Evolutionary conservation across 1,140 invertebrate genomes (phyloP).

Genomic region (Papilio aristodemus): DNA sequence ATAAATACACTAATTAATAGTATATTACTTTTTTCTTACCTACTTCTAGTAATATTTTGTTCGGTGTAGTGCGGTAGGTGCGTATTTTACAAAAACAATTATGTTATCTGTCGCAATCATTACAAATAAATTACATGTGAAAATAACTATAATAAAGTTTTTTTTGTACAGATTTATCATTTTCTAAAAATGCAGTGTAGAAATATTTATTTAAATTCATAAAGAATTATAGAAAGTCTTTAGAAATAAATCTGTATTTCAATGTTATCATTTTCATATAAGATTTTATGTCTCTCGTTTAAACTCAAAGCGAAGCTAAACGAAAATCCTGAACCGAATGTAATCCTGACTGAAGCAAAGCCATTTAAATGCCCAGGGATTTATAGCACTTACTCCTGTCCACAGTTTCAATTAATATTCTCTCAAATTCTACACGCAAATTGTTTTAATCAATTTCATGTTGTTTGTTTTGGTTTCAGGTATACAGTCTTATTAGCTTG

Average conservation of each 20-base stretch:
- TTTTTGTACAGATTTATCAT: too few relatives aligned
- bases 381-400: constrained; percentile 23
- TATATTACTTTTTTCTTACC: too few relatives aligned
- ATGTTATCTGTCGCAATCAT: too few relatives aligned
- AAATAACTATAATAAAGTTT: too few relatives aligned
- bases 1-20: too few relatives aligned
- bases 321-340: constrained; percentile 15
- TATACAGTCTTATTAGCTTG: neutral
- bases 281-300: constrained; percentile 10
- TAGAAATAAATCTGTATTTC: neutral
- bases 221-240: neutral
- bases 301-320: neutral
- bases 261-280: constrained; percentile 3
- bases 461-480: constrained; percentile 8
- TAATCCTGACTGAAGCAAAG: constrained; percentile 23
- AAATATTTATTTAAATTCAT: too few relatives aligned
- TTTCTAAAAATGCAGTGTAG: too few relatives aligned
- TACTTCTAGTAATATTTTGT: too few relatives aligned
- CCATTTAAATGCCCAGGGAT: constrained; percentile 17
- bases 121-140: too few relatives aligned
- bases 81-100: too few relatives aligned
- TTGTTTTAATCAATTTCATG: constrained; percentile 11
- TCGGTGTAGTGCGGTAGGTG: too few relatives aligned
- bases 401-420: constrained; percentile 22
- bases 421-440: constrained; percentile 10